Conservation (phyloP, 2,888 invertebrate species). For the Standfussiana lucernea region DNA sequence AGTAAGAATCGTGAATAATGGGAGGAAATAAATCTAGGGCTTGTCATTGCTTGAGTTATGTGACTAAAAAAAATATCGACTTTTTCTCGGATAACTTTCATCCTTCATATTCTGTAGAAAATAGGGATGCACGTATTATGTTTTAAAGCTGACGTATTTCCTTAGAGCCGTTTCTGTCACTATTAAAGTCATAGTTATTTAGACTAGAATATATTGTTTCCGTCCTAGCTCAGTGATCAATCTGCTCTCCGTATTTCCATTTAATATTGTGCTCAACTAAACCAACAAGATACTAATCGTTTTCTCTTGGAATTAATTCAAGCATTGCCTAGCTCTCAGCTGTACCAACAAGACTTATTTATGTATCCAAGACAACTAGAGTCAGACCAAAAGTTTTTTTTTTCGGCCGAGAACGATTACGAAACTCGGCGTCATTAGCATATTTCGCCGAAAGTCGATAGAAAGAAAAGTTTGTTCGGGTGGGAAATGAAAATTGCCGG, state of each 20-base stretch:
- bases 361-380: slow-evolving; percentile 34
- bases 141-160: not conserved
- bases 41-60: not conserved
- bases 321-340: slow-evolving; percentile 7
- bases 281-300: slow-evolving; percentile 41
- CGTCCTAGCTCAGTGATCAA: slow-evolving; percentile 18
- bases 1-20: not conserved
- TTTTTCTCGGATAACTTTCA: not conserved
- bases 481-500: too few species aligned
- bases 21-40: slow-evolving; percentile 1
- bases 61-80: not conserved
- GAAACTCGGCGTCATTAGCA: not conserved
- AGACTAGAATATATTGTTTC: slow-evolving; percentile 17
- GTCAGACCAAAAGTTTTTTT: not conserved
- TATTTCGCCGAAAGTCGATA: not conserved
- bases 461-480: not conserved
- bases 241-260: slow-evolving; percentile 31
- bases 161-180: not conserved
- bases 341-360: slow-evolving; percentile 23
- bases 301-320: slow-evolving; percentile 40
- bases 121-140: not conserved
- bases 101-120: not conserved
- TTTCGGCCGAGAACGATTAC: not conserved
- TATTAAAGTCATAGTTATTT: slow-evolving; percentile 8
- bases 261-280: slow-evolving; percentile 21